Evolutionary conservation across 2,888 invertebrate species (phyloP).

Genomic region (Drosophila conformis): DNA sequence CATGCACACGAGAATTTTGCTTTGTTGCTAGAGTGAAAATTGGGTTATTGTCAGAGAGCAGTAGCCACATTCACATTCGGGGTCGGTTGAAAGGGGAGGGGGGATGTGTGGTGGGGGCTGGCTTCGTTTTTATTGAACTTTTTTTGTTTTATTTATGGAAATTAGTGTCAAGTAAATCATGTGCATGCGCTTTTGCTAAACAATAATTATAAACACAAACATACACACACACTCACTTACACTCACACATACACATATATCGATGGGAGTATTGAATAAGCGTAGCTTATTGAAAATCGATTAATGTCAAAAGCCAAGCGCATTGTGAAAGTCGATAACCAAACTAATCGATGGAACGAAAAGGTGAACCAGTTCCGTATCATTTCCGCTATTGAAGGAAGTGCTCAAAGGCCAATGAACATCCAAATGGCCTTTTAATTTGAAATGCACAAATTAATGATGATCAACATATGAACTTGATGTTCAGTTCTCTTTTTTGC

Average conservation of each 20-base stretch:
- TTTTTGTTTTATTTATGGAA: conserved; percentile 76
- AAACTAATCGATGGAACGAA: conserved; percentile 32
- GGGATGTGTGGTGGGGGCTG: not conserved
- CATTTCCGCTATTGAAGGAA: conserved; percentile 57
- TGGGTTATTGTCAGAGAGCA: conserved; percentile 75
- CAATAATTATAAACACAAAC: conserved; percentile 18
- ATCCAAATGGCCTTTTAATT: conserved; percentile 62
- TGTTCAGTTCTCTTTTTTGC: conserved; percentile 7
- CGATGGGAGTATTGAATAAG: conserved; percentile 51
- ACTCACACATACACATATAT: not conserved
- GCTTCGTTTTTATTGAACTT: conserved; percentile 62
- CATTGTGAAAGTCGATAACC: conserved; percentile 61
- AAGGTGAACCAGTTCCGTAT: conserved; percentile 58
- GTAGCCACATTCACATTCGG: conserved; percentile 37
- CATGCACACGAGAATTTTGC: conserved; percentile 30
- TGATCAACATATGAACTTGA: conserved; percentile 34
- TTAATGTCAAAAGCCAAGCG: conserved; percentile 24
- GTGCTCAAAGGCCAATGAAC: conserved; percentile 73
- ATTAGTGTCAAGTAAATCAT: conserved; percentile 81
- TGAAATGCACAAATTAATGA: conserved; percentile 26
- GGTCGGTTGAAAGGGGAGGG: not conserved
- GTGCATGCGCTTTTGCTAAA: conserved; percentile 60
- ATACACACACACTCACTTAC: not conserved
- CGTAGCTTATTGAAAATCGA: conserved; percentile 55
- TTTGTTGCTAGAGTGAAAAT: conserved; percentile 71